Conservation (phyloP, 2,113 vertebrate species). For the Dromaius novaehollandiae region DNA sequence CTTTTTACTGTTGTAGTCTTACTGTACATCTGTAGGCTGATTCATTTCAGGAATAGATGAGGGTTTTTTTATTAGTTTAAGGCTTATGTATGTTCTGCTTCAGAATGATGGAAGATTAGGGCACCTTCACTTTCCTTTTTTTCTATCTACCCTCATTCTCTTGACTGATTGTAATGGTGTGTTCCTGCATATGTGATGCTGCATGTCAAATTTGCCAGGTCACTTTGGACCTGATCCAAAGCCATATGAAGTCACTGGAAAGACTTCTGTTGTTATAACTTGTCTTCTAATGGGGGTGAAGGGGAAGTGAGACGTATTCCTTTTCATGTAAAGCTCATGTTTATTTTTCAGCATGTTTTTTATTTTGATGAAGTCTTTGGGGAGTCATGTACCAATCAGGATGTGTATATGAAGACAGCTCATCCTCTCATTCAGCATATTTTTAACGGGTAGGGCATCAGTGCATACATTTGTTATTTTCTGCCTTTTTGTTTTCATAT, state of each 20-base stretch:
- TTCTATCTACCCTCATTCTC: background rate
- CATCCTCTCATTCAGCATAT: slow-evolving; percentile 91
- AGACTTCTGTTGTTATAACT: background rate
- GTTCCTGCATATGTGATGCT: background rate
- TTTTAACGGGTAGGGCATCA: slow-evolving; percentile 84
- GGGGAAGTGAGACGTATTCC: background rate
- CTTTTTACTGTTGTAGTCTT: background rate
- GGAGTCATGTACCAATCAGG: slow-evolving; percentile 85
- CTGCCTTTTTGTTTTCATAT: slow-evolving; percentile 29
- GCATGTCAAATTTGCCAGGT: background rate
- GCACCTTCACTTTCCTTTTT: background rate
- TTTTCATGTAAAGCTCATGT: slow-evolving; percentile 56
- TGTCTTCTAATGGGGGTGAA: background rate
- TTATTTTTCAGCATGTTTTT: slow-evolving; percentile 89
- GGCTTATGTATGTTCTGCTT: background rate
- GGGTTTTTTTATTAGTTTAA: background rate
- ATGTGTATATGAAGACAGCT: slow-evolving; percentile 89
- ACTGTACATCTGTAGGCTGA: background rate
- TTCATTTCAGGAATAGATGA: background rate
- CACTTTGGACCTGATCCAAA: background rate
- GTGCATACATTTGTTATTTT: slow-evolving; percentile 34
- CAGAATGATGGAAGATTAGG: background rate
- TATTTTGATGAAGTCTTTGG: slow-evolving; percentile 95
- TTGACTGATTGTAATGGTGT: background rate
- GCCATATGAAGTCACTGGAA: background rate